phyloP scores from a whole-genome alignment of 2,113 vertebrate species.

The Hydrolagus affinis region DNA sequence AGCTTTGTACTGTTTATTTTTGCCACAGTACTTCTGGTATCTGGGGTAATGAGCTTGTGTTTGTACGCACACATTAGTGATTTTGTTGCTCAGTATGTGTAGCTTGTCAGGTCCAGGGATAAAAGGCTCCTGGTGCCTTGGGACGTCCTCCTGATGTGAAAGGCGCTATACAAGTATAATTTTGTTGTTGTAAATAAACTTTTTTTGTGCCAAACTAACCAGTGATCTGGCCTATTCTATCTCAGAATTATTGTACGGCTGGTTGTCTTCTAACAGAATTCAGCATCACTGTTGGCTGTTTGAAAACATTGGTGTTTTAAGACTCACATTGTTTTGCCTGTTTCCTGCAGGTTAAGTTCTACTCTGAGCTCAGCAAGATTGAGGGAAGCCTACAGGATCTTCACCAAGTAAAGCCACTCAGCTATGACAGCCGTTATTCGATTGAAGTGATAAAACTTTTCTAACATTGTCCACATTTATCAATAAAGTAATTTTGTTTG shows the following conservation, averaged over 20 bases:
- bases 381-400: constrained; percentile 75
- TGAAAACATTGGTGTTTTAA: no score
- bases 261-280: not conserved
- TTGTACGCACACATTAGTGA: no score
- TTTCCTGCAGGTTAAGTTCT: constrained; percentile 65
- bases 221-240: constrained; percentile 15
- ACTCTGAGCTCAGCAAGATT: constrained; percentile 84
- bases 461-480: constrained; percentile 47
- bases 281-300: not conserved
- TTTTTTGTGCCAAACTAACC: not conserved
- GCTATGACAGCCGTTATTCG: constrained; percentile 69
- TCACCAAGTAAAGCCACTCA: constrained; percentile 53
- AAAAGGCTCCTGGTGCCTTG: no score
- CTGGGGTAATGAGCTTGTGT: no score
- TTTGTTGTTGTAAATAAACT: not conserved
- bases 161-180: no score
- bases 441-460: constrained; percentile 86
- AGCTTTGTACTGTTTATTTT: not conserved
- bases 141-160: no score
- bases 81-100: no score
- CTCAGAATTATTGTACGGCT: not conserved
- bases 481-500: not conserved
- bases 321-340: constrained; percentile 26
- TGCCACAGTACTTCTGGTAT: no score
- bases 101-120: no score